Base-by-base conservation (phyloP, 1,140 invertebrate species). In the Cataglyphis hispanica region DNA sequence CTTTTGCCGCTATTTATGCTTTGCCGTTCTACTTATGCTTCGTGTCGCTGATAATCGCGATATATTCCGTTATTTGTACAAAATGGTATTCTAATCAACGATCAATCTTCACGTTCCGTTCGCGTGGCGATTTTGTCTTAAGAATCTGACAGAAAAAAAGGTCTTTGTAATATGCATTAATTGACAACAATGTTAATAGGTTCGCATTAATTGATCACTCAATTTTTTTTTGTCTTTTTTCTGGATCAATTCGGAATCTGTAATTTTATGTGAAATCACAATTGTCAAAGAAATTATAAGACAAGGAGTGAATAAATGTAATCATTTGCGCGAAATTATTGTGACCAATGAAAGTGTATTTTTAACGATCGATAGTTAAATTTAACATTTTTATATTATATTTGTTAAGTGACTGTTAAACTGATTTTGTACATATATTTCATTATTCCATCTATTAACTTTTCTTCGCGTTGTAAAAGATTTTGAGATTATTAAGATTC, bases 401-500 rank as follows among this genome's bases (percentile, higher is more conserved):
- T 16, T 46, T 10, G 7, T 40, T 7, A 37, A 56, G 22, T 22
- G 13, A 37, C 4, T 74, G 34, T 1, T 63, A 27, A 60, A 10
- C n/a, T 25, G 25, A 61, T 8, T 31, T 50, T 11, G n/a, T 1
- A 56, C 10, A 72, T 10, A 70, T 31, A 10, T 31, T 19, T 58
- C 25, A 37, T 58, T 11, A 58, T 74, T 74, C 16, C 53, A 56
- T 50, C 13, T 58, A 4, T 31, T 40, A n/a, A n/a, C 22, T 75
- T n/a, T n/a, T n/a, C 31, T 40, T 19, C 8, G 43, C 43, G 16
- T 40, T 1, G 53, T 19, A 61, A 76, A 40, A 19, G 22, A 37
- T 50, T 53, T n/a, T 58, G 56, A 43, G n/a, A 43, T 43, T 40
- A 40, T 78, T 72, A 58, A 72, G 25, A 81, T 72, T 83, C 74